Percentiles rank a stretch among this genome's conserved stretches.
These are phyloP conservation scores for Caracal caracal DNA, from an alignment of 2,113 vertebrate genomes.

Conservation along the genomic window DNA sequence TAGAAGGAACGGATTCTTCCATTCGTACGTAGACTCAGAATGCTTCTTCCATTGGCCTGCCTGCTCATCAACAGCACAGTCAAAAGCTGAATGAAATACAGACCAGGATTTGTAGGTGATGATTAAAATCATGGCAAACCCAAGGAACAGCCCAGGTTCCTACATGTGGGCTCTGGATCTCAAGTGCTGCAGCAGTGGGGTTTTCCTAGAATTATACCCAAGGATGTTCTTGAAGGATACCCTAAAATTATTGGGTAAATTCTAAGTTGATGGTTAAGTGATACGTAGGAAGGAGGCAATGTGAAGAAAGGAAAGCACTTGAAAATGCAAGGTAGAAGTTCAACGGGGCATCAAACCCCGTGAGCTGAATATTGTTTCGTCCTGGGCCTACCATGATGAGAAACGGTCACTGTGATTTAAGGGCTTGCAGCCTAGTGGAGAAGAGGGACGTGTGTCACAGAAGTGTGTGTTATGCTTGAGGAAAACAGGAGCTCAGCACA, in stretches of 20 bases:
- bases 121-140: not conserved
- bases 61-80: not conserved
- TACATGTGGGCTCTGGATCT: not conserved
- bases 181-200: not conserved
- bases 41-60: not conserved
- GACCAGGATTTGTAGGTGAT: not conserved
- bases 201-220: not conserved
- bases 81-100: not conserved
- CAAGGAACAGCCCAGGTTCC: not conserved
- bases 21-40: not conserved
- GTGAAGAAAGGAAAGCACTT: not conserved
- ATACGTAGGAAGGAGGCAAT: fast-evolving
- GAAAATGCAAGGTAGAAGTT: not conserved
- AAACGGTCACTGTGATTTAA: not conserved
- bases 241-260: not conserved
- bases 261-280: not conserved
- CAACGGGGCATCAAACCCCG: fast-evolving
- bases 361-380: no score
- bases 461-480: not conserved
- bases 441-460: fast-evolving
- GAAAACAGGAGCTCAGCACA: not conserved
- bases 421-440: not conserved
- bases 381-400: not conserved
- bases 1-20: not conserved
- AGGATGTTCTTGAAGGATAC: not conserved